Percentiles rank a stretch among this genome's conserved stretches.
These are phyloP conservation scores for Triplophysa tibetana DNA, from an alignment of 2,113 vertebrate genomes.

Conservation along the genomic window DNA sequence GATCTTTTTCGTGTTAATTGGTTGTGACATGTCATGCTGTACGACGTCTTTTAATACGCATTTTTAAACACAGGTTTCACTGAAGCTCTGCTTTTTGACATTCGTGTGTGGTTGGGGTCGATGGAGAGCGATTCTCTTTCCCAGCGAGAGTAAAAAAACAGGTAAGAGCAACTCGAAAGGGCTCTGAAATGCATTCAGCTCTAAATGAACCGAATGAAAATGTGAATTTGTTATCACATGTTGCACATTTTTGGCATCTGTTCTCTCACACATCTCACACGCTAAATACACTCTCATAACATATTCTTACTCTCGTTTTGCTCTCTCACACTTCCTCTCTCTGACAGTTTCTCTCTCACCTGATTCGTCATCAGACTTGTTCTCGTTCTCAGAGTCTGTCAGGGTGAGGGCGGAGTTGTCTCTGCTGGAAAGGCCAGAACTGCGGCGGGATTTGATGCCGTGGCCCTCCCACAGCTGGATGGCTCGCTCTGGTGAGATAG, in stretches of 20 bases:
- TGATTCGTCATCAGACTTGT: constrained; percentile 86
- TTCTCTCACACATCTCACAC: constrained; percentile 20
- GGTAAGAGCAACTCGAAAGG: not conserved
- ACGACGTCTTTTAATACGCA: not conserved
- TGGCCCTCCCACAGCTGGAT: constrained; percentile 82
- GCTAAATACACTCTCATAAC: not conserved
- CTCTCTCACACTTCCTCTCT: not conserved
- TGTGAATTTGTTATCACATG: constrained; percentile 14
- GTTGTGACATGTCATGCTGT: not conserved
- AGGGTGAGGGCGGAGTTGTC: constrained; percentile 88
- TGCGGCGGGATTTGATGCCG: constrained; percentile 81
- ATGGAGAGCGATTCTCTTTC: not conserved
- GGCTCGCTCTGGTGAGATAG: constrained; percentile 83
- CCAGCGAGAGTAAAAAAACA: not conserved
- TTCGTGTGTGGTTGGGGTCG: not conserved
- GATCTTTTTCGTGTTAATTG: constrained; percentile 1
- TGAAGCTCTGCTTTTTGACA: constrained; percentile 3
- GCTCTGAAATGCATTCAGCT: constrained; percentile 14
- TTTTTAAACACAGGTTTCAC: not conserved
- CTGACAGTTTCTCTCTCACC: constrained; percentile 63
- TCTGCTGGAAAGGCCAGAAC: constrained; percentile 83
- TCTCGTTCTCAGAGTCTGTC: constrained; percentile 88
- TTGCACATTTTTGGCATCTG: constrained; percentile 18
- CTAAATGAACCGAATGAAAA: constrained; percentile 34
- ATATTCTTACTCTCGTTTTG: not conserved